These are phyloP conservation scores for Branchinecta lindahli DNA, from an alignment of 1,140 invertebrate genomes.

Conservation along the genomic window DNA sequence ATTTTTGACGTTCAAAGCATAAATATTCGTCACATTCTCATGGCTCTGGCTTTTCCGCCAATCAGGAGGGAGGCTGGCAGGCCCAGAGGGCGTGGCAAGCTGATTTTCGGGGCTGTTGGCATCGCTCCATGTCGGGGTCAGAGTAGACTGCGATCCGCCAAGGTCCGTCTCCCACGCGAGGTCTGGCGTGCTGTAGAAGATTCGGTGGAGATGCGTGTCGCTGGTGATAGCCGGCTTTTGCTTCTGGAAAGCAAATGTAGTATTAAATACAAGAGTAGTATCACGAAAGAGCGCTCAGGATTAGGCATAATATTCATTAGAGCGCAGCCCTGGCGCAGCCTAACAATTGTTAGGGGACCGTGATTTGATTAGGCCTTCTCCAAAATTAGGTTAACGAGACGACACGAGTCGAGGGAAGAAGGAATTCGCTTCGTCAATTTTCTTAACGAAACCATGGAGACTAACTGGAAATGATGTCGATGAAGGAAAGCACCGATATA, in stretches of 20 bases:
- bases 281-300: background rate
- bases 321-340: too few relatives aligned
- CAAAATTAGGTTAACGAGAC: too few relatives aligned
- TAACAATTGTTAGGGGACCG: too few relatives aligned
- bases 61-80: slow-evolving; percentile 4
- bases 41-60: slow-evolving; percentile 30
- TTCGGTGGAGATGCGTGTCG: slow-evolving; percentile 13
- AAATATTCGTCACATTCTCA: slow-evolving; percentile 29
- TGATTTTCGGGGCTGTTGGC: background rate
- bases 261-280: background rate
- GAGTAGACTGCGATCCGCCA: slow-evolving; percentile 6
- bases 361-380: too few relatives aligned
- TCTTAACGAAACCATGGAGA: too few relatives aligned
- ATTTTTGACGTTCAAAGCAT: slow-evolving; percentile 23
- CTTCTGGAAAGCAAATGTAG: slow-evolving; percentile 15
- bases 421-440: too few relatives aligned
- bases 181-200: slow-evolving; percentile 21
- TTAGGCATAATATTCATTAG: background rate
- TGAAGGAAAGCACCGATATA: too few relatives aligned
- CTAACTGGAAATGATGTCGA: too few relatives aligned
- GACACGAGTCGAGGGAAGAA: too few relatives aligned
- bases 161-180: slow-evolving; percentile 6
- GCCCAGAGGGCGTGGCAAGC: background rate
- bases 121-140: background rate
- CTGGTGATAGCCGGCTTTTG: slow-evolving; percentile 9